Conservation (phyloP, 2,113 vertebrate genomes). For the Lynx canadensis region DNA sequence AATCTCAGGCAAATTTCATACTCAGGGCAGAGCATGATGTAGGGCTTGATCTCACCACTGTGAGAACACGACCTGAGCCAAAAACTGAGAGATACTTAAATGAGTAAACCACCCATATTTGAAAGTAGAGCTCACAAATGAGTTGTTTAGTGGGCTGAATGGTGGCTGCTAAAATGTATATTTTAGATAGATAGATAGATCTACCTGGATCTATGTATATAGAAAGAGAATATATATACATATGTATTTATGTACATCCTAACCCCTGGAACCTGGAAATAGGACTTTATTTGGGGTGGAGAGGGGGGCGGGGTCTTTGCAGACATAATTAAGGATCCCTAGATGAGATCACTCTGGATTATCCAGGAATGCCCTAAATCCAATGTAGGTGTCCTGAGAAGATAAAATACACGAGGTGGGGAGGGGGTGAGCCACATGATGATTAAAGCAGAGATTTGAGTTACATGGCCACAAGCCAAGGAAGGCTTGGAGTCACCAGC, state of each 20-base stretch:
- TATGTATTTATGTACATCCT: not conserved
- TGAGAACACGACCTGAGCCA: too few relatives aligned
- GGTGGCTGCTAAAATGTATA: not conserved
- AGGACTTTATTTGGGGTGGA: not conserved
- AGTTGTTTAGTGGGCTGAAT: not conserved
- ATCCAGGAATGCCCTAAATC: not conserved
- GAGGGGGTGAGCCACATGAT: not conserved
- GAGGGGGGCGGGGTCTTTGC: not conserved
- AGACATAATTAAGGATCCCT: not conserved
- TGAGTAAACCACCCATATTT: not conserved
- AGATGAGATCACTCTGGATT: not conserved
- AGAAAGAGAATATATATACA: too few relatives aligned
- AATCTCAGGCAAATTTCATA: too few relatives aligned
- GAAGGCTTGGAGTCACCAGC: not conserved
- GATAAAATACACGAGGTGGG: not conserved
- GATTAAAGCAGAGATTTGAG: not conserved
- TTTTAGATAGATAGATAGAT: too few relatives aligned
- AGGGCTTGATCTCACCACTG: too few relatives aligned
- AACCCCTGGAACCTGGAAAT: not conserved
- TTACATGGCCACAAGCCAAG: not conserved
- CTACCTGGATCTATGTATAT: too few relatives aligned
- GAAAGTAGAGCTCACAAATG: not conserved
- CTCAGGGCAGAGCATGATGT: too few relatives aligned
- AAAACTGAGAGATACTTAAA: too few relatives aligned
- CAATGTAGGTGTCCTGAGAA: not conserved